phyloP scores from a whole-genome alignment of 2,113 vertebrate genomes.

The Peucedramus taeniatus region DNA sequence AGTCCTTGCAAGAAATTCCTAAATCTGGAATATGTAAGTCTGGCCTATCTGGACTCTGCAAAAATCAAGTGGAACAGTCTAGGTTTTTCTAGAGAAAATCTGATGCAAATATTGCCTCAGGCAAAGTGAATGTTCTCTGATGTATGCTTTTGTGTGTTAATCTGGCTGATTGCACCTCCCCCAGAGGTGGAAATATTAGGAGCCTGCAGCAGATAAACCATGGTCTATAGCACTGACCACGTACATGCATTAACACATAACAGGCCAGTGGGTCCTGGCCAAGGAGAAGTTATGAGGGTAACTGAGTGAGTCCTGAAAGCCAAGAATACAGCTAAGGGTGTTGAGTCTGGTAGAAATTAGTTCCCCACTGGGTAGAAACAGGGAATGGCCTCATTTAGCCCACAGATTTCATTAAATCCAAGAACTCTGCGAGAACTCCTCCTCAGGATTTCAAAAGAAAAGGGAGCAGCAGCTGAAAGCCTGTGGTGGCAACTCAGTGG shows the following conservation, averaged over 20 bases:
- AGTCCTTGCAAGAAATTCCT: not conserved
- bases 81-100: not conserved
- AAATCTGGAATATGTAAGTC: not conserved
- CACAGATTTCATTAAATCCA: not conserved
- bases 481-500: not conserved
- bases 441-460: not conserved
- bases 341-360: not conserved
- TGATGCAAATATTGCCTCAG: not conserved
- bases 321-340: not conserved
- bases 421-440: not conserved
- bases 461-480: not conserved
- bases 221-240: not conserved
- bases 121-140: not conserved
- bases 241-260: fast-evolving
- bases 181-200: not conserved
- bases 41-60: not conserved
- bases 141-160: not conserved
- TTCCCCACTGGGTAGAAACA: not conserved
- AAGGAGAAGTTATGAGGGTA: not conserved
- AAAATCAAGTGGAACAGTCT: not conserved
- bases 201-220: not conserved
- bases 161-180: not conserved
- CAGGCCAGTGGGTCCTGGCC: not conserved
- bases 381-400: not conserved
- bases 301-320: not conserved